Conservation (phyloP, 2,888 invertebrate genomes). For the Xanthostigma xanthostigma region DNA sequence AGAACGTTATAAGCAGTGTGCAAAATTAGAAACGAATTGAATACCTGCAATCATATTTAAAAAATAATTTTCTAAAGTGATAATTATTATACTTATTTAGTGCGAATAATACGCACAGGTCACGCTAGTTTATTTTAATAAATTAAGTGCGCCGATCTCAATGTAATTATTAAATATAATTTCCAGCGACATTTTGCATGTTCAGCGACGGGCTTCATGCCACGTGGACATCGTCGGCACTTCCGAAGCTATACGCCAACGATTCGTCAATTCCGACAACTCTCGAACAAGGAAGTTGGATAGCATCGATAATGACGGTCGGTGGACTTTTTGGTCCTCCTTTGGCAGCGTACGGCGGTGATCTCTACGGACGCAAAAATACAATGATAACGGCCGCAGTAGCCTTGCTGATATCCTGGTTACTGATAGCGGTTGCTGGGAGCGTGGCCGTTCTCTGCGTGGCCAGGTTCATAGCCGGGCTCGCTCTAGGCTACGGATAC, state of each 20-base stretch:
- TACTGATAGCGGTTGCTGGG: neutral
- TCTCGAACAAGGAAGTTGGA: conserved; percentile 4
- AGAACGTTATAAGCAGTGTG: too few relatives aligned
- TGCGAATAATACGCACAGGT: too few relatives aligned
- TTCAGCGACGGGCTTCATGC: neutral
- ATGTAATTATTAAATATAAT: too few relatives aligned
- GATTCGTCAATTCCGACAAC: conserved; percentile 2
- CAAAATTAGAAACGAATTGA: too few relatives aligned
- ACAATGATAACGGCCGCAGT: conserved; percentile 1
- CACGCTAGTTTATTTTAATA: too few relatives aligned
- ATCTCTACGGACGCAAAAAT: conserved; percentile 2
- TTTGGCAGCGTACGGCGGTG: conserved; percentile 2
- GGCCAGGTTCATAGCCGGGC: conserved; percentile 34
- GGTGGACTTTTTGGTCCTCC: conserved; percentile 5
- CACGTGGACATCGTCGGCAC: conserved; percentile 3
- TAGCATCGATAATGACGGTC: conserved; percentile 2
- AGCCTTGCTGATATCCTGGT: conserved; percentile 2
- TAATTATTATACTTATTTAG: too few relatives aligned
- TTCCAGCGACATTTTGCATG: conserved; percentile 5
- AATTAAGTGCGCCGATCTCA: too few relatives aligned
- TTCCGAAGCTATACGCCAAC: conserved; percentile 3
- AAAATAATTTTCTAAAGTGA: too few relatives aligned
- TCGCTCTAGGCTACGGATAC: conserved; percentile 30
- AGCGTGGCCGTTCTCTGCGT: neutral
- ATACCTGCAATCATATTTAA: too few relatives aligned